Evolutionary conservation across 2,888 invertebrate species (phyloP), one percentile per base, ranked within the genome.

Genomic region (Xanthorhoe spadicearia): DNA sequence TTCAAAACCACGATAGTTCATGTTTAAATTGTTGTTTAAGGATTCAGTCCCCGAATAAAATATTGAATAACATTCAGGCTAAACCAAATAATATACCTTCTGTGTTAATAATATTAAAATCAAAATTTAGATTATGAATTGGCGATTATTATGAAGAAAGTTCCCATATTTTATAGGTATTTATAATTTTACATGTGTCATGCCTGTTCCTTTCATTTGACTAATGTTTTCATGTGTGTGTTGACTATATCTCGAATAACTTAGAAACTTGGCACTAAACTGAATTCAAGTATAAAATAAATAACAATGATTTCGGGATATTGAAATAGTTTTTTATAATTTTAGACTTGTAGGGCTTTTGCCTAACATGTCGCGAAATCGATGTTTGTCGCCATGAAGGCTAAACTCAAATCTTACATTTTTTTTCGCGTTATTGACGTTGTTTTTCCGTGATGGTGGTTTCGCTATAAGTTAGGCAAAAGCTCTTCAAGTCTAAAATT

Each of bases 131-230:
- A 79, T 79, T 77, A 82, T 77, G 72, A 82, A 87, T 86, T 87
- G 86, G 85, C 79, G 79, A 79, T 81, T 74, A 63, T 66, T 64
- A 75, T 77, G 78, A 79, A 77, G 79, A 83, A 73, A 80, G 78
- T 84, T 48, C 48, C 48, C 48, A 48, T 75, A n/a, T 66, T 71
- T 74, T 78, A 81, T 89, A 87, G 86, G 85, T 88, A 88, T 88
- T 87, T 89, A 88, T 87, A 84, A 85, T 86, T 85, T 85, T 72
- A 86, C 85, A 85, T 78, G 76, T 82, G 81, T 89, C 90, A 90
- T 83, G 89, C 92, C 91, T 90, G 79, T 88, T 91, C 90, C 90
- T 82, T 84, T 86, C 82, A 85, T 85, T 83, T 85, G 68, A 80
- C 81, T 82, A 77, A 82, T 77, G 32, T 68, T 73, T 60, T 64